Evolutionary conservation across 1,140 invertebrate species (phyloP).

Genomic region (Chelonus insularis): DNA sequence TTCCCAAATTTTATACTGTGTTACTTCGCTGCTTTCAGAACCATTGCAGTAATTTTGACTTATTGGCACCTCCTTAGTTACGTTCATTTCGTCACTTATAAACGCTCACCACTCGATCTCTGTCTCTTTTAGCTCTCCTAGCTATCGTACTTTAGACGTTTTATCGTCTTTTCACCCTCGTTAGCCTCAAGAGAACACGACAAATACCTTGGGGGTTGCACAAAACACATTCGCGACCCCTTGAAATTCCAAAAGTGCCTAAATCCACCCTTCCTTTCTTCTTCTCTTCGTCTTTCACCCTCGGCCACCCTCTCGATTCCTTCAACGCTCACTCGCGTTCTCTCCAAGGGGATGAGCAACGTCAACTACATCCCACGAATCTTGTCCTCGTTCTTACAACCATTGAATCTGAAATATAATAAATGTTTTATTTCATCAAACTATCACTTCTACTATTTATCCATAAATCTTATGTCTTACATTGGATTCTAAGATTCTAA

Average conservation of each 20-base stretch:
- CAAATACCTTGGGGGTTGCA: not conserved
- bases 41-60: conserved; percentile 29
- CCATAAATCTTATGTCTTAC: no score
- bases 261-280: not conserved
- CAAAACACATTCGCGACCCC: conserved; percentile 7
- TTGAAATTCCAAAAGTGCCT: conserved; percentile 3
- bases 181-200: not conserved
- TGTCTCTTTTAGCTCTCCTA: conserved; percentile 1
- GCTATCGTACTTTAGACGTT: conserved; percentile 29
- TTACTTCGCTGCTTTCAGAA: conserved; percentile 38
- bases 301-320: conserved; percentile 29
- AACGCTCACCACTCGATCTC: not conserved
- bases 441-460: not conserved
- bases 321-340: conserved; percentile 28
- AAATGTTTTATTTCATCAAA: not conserved
- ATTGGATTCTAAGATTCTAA: no score
- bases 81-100: conserved; percentile 46
- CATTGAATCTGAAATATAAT: conserved; percentile 46
- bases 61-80: conserved; percentile 38
- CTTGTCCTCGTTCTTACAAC: conserved; percentile 43
- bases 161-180: not conserved
- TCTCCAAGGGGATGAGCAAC: conserved; percentile 43
- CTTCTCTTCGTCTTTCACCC: conserved; percentile 32
- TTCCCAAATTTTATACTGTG: conserved; percentile 58
- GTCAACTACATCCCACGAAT: conserved; percentile 58